Evolutionary conservation across 2,797 vertebrate genomes (phyloP), one percentile per base, ranked within the genome.

Genomic region (Rhinoraja longicauda): DNA sequence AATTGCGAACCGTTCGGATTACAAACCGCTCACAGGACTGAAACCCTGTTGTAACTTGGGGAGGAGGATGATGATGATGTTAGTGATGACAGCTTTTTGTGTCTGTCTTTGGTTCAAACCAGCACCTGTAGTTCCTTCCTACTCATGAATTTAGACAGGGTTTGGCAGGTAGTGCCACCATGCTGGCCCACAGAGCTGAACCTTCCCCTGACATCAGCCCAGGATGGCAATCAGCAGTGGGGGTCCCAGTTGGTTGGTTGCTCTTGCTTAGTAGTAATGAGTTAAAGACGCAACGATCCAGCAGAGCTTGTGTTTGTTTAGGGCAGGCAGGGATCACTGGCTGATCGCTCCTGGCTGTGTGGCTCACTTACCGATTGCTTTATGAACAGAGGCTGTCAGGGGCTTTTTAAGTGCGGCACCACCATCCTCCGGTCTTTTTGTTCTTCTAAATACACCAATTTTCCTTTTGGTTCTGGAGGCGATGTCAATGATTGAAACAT

Each of bases 381-480:
- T 88, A 36, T n/a, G 17, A 88, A 67, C 59, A 36, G 59, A 67
- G n/a, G 62, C 29, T 17, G 17, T 53, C 36, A 73, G 67, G 70
- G 17, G 19, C 24, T 36, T n/a, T 91, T 45, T 39, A 91, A 73
- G 88, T 24, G 67, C 62, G 15, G 67, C 67, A 26, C 21, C 67
- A 26, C 21, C 4, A 73, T 73, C 90, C 70, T 36, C 39, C 8
- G 21, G 21, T 91, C 67, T 73, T 73, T 91, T 70, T 72, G 67
- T 91, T 91, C 67, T 91, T 13, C 67, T 91, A 73, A 91, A 73
- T 73, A 67, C 67, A 72, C 21, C 39, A 73, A 73, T 91, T 91
- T 91, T 73, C 67, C 19, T 29, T 91, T 29, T 91, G 70, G 21
- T 29, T 26, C 90, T 91, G 90, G 24, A 91, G 90, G 90, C 67